Evolutionary conservation across 2,797 vertebrate genomes (phyloP), one percentile per base, ranked within the genome.

Genomic region (Xenentodon cancila): DNA sequence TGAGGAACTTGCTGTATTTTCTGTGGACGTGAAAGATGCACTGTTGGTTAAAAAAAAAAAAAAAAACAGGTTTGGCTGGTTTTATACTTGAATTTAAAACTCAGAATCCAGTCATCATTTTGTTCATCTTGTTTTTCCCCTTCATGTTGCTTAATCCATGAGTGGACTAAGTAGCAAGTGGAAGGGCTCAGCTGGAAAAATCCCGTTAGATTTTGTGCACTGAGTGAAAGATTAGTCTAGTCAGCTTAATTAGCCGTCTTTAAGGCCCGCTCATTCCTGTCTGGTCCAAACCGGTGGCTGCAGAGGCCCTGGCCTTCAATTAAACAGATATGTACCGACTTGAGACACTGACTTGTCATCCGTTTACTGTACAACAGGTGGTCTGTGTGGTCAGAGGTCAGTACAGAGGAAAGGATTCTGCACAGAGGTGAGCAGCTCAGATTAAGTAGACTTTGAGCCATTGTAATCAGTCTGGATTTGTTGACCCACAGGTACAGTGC

Each of bases 361-460:
- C 12, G 34, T 32, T 2, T 3, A 25, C 19, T 37, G n/a, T n/a
- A 22, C 18, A 42, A 18, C 1, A 25, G 3, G 20, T 22, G 11
- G 5, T 3, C 25, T 12, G 11, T 40, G 3, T n/a, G 58, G 62
- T 71, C 53, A 79, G 32, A 12, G 17, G 71, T 80, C 34, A 59
- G 55, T 59, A 25, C 37, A 17, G 60, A 45, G 20, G 68, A 47
- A 67, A 79, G 12, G 53, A 82, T 12, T 5, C 43, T 53, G 75
- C 50, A 79, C 66, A 80, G 67, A 79, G 75, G 74, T 75, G 47
- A 82, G n/a, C 32, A 18, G 44, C 68, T 75, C 25, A 22, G 60
- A 46, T 25, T 52, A 27, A 59, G 53, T 49, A 60, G 73, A 89
- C 79, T 84, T 87, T 85, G 75, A 84, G 34, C 69, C 22, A 1